These are phyloP conservation scores for Nemotelus pantherinus DNA, from an alignment of 2,888 invertebrate genomes.

Conservation along the genomic window DNA sequence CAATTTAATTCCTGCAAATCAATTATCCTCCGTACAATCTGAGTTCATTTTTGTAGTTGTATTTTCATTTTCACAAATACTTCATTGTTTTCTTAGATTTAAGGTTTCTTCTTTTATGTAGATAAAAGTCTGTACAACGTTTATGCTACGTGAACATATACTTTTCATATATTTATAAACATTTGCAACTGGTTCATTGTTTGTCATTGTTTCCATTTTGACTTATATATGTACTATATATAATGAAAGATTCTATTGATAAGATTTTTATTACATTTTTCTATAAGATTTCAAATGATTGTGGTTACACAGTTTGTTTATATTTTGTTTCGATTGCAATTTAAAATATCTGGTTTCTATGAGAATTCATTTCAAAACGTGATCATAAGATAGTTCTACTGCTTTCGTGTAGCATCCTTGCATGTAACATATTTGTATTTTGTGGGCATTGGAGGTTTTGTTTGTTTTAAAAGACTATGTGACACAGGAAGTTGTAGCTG, in stretches of 20 bases:
- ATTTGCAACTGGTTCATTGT: constrained; percentile 35
- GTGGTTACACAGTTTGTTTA: no score
- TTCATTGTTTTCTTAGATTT: not conserved
- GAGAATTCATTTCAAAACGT: no score
- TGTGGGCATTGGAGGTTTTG: no score
- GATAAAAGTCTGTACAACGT: not conserved
- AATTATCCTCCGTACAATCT: constrained; percentile 9
- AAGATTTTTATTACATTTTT: not conserved
- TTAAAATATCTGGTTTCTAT: no score
- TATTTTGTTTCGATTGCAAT: no score
- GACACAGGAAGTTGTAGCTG: no score
- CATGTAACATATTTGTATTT: no score
- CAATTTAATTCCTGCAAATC: constrained; percentile 34
- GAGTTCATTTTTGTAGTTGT: not conserved
- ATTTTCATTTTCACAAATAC: not conserved
- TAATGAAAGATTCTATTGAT: constrained; percentile 17
- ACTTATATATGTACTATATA: not conserved
- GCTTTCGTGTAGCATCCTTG: no score
- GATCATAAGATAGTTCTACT: no score
- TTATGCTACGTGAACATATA: no score
- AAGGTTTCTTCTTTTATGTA: not conserved
- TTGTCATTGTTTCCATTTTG: constrained; percentile 29
- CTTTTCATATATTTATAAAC: not conserved
- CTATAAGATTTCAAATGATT: no score
- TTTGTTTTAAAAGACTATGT: no score